phyloP scores from a whole-genome alignment of 53 echinoderm and acorn worm genomes.

The Crossaster papposus region DNA sequence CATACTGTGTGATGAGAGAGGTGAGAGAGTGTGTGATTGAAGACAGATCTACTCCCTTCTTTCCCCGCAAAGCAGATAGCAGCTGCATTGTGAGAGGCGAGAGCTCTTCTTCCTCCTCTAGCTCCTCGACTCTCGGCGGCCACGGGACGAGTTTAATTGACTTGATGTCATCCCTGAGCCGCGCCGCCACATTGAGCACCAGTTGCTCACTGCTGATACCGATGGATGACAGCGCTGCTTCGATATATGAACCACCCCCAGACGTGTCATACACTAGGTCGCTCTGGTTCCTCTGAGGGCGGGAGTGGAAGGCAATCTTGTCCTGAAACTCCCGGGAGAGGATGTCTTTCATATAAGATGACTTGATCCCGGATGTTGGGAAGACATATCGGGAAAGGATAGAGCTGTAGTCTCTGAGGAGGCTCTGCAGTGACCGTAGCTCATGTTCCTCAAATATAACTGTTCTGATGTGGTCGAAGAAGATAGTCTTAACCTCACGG shows the following conservation, averaged over 20 bases:
- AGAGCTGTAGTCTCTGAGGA: slow-evolving; percentile 55
- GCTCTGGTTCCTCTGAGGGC: slow-evolving; percentile 34
- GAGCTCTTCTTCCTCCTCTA: too few species aligned
- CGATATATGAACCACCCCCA: slow-evolving; percentile 19
- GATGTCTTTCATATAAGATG: slow-evolving; percentile 30
- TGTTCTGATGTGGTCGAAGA: slow-evolving; percentile 51
- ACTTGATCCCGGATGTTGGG: slow-evolving; percentile 12
- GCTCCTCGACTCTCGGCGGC: too few species aligned
- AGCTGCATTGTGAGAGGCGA: too few species aligned
- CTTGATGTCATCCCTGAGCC: not conserved
- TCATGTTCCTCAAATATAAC: slow-evolving; percentile 59
- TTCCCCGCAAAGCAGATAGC: too few species aligned
- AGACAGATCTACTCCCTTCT: not conserved
- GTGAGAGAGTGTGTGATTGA: not conserved
- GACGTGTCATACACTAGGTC: slow-evolving; percentile 33
- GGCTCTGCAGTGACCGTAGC: slow-evolving; percentile 59
- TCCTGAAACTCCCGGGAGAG: slow-evolving; percentile 16
- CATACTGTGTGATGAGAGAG: not conserved
- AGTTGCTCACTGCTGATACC: slow-evolving; percentile 37
- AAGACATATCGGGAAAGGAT: slow-evolving; percentile 47
- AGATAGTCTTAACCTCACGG: slow-evolving; percentile 12
- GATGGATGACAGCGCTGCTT: slow-evolving; percentile 33
- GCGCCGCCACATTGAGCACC: slow-evolving; percentile 16
- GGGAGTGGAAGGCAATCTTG: slow-evolving; percentile 43
- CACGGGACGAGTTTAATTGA: too few species aligned